A percentile compares a stretch with the other conserved stretches of the same genome.
These are phyloP conservation scores for Notothenia coriiceps DNA, from an alignment of 2,113 vertebrate species.

Conservation along the genomic window DNA sequence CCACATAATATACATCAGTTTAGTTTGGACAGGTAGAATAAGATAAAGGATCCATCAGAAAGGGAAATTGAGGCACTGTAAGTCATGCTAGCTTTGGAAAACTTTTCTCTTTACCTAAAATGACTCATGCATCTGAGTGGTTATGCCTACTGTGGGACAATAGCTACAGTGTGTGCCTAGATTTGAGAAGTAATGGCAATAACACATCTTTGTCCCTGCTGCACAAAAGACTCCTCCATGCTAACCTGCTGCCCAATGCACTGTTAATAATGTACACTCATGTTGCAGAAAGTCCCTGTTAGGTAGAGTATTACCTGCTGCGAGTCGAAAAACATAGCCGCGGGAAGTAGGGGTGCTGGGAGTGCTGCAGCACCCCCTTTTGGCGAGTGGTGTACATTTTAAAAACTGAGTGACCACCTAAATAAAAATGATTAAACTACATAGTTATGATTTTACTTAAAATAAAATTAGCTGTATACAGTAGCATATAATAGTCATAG, in stretches of 20 bases:
- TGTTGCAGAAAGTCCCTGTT: constrained; percentile 1
- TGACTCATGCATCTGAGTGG: neutral
- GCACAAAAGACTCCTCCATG: constrained; percentile 1
- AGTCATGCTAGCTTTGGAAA: neutral
- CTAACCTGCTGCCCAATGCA: constrained; percentile 4
- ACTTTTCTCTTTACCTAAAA: neutral
- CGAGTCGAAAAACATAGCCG: neutral
- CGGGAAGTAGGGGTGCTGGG: too few species aligned
- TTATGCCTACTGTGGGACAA: neutral
- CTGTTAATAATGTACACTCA: constrained; percentile 15
- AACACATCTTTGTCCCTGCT: neutral
- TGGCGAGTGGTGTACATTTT: too few species aligned
- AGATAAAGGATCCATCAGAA: neutral
- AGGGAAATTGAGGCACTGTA: neutral
- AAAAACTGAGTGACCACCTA: too few species aligned
- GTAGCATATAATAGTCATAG: too few species aligned
- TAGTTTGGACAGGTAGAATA: constrained; percentile 1
- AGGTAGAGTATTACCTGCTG: constrained; percentile 14
- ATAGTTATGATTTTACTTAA: too few species aligned
- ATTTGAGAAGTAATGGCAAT: neutral
- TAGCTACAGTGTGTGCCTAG: neutral
- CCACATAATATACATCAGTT: constrained; percentile 3
- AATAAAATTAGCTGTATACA: too few species aligned
- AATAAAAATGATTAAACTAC: too few species aligned
- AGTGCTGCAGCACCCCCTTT: too few species aligned